These are phyloP conservation scores for Lethrus apterus DNA, from an alignment of 1,140 invertebrate species.

Conservation along the genomic window DNA sequence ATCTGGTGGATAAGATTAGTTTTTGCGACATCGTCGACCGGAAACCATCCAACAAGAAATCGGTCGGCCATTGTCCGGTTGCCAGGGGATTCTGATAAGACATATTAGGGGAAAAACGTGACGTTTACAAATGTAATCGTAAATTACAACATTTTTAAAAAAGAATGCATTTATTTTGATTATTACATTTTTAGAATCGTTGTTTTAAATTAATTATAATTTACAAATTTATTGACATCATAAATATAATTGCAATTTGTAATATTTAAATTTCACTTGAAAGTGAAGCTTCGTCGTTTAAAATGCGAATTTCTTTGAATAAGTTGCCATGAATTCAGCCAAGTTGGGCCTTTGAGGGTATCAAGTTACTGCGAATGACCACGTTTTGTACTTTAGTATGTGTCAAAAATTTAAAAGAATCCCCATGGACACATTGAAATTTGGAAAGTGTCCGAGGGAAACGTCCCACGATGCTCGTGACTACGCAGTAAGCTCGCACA, in stretches of 20 bases:
- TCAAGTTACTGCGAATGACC: conserved; percentile 39
- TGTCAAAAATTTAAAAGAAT: conserved; percentile 44
- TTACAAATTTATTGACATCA: neutral
- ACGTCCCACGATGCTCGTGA: conserved; percentile 37
- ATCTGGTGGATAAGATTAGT: conserved; percentile 14
- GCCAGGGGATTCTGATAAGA: conserved; percentile 9
- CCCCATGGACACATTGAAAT: conserved; percentile 39
- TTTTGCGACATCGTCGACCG: conserved; percentile 10
- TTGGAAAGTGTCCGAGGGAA: conserved; percentile 42
- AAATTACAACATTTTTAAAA: too few species aligned
- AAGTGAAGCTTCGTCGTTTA: neutral
- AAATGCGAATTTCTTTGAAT: neutral
- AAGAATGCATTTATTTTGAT: too few species aligned
- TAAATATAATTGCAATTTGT: neutral
- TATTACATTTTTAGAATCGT: too few species aligned
- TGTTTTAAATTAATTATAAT: neutral
- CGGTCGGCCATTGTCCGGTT: conserved; percentile 14
- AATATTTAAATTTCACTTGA: neutral
- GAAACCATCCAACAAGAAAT: conserved; percentile 6
- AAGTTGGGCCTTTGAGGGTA: conserved; percentile 25
- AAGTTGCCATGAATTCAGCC: too few species aligned
- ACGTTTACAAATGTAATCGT: conserved; percentile 6
- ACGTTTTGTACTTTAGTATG: conserved; percentile 41
- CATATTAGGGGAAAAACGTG: conserved; percentile 3
- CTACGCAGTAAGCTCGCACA: conserved; percentile 18